Evolutionary conservation across 2,888 invertebrate genomes (phyloP), one percentile per base, ranked within the genome.

Genomic region (Mylabris sibirica): DNA sequence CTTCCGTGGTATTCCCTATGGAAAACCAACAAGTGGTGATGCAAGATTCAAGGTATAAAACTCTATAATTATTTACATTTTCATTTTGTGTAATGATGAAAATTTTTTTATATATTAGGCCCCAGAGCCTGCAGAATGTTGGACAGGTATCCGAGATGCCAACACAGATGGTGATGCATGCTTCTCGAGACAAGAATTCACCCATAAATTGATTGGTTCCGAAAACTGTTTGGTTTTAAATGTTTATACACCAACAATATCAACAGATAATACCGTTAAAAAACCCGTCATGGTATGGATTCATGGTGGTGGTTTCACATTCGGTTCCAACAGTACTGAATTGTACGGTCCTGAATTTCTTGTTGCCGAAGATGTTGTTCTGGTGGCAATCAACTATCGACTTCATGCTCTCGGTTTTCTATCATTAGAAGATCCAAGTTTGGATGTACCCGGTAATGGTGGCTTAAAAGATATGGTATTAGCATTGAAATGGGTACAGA

Each of bases 401-500:
- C 68, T 84, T 60, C 41, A 75, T 83, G 63, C 78, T 84, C 68
- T 69, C 87, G 88, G 88, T 38, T 88, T 88, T 69, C 81, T 88
- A 20, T 85, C 85, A 41, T 78, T 88, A 1, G 83, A 85, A 67
- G 87, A 88, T 71, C 79, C 83, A 14, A 79, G 83, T 5, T 77
- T 87, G 11, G 84, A 83, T 65, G 83, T 88, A 63, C 87, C 88
- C 0, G 88, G 88, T 3, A 88, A 88, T 79, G 86, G 87, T 0
- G 88, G 87, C 1, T 78, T 88, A 0, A 88, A 88, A 78, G 88
- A 88, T 76, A 85, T 86, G 79, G 81, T 86, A 1, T 71, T 87
- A 75, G 88, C 87, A 0, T 74, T 88, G 49, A 85, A 84, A 73
- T 88, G 88, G 88, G 81, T 88, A 0, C 85, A 87, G 70, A 79